phyloP scores from a whole-genome alignment of 1,140 invertebrate species.

The Apocrypta bakeri region DNA sequence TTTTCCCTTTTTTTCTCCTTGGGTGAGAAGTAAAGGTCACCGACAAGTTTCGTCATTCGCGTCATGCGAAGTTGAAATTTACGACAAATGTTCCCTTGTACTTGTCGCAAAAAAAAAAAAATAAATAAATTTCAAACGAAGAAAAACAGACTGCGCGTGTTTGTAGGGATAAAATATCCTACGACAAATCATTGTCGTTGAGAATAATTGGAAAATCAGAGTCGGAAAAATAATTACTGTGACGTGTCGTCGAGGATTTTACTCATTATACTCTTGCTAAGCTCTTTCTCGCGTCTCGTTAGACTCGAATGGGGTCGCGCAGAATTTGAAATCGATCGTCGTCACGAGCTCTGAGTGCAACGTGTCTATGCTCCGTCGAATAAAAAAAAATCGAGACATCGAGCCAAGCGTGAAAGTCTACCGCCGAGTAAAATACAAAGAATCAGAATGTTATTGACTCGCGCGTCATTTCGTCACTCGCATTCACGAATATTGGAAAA shows the following conservation, averaged over 20 bases:
- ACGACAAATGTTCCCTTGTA: not conserved
- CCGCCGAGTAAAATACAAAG: no score
- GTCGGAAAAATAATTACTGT: not conserved
- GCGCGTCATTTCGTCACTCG: conserved; percentile 8
- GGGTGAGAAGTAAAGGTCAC: not conserved
- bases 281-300: not conserved
- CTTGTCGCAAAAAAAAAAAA: no score
- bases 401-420: no score
- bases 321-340: not conserved
- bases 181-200: not conserved
- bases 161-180: not conserved
- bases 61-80: conserved; percentile 18
- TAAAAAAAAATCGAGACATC: no score
- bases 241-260: no score
- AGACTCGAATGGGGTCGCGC: not conserved
- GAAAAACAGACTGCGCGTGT: not conserved
- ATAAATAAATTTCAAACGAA: no score
- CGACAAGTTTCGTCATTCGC: conserved; percentile 16
- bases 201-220: not conserved
- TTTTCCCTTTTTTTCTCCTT: not conserved
- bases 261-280: not conserved
- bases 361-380: no score
- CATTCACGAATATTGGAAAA: no score
- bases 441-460: no score
- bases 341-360: no score